Percentiles rank a stretch among this genome's conserved stretches.
phyloP scores from a whole-genome alignment of 2,113 vertebrate genomes.

The Cinclus mexicanus region DNA sequence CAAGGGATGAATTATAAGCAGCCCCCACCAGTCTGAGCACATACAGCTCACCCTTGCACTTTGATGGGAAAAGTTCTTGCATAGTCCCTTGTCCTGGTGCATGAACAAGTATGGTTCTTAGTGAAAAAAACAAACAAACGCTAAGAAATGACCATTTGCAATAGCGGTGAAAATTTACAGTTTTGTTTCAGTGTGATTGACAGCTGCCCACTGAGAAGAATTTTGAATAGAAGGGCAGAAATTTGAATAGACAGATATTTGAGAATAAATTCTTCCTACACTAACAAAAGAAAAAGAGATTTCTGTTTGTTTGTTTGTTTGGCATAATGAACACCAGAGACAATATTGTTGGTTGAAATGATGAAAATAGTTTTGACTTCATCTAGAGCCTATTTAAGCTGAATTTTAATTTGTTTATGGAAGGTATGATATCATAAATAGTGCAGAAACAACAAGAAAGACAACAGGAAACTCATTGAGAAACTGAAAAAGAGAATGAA shows the following conservation, averaged over 20 bases:
- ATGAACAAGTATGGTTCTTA: background rate
- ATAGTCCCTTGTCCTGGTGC: background rate
- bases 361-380: background rate
- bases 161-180: background rate
- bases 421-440: background rate
- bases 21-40: background rate
- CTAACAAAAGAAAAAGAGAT: background rate
- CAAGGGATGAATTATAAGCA: background rate
- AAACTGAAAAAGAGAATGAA: background rate
- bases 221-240: background rate
- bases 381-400: background rate
- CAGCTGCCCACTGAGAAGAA: background rate
- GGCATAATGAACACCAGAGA: background rate
- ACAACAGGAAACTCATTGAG: background rate
- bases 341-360: background rate
- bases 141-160: background rate
- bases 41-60: background rate
- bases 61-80: background rate
- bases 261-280: background rate
- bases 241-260: background rate
- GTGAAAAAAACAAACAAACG: background rate
- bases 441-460: background rate
- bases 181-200: background rate
- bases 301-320: background rate
- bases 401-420: background rate